Base-by-base conservation (phyloP, 2,797 vertebrate genomes). In the Oceanodroma leucorhoa region DNA sequence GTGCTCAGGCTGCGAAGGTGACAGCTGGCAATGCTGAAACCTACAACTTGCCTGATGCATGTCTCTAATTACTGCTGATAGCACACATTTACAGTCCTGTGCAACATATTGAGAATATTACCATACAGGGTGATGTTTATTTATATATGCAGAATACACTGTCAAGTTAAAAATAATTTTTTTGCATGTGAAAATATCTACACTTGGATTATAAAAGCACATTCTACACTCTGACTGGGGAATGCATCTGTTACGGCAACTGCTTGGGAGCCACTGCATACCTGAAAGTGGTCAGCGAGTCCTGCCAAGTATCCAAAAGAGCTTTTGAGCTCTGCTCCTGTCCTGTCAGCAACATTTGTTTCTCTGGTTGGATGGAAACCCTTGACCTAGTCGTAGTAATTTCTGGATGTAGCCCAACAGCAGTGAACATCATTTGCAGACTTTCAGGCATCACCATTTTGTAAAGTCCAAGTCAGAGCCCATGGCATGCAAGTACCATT, bases 41-140 rank as follows among this genome's bases (percentile, higher is more conserved):
- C 16, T 54, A 5, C 69, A 65, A 4, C 32, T 55, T 1, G 2
- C 11, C 20, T 4, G 14, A 15, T 11, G 17, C 11, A 0, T 5
- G 10, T 27, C 26, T 38, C 71, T 30, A 21, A 20, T 58, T 71
- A 65, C 51, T 65, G 43, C 46, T 38, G 45, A 27, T 45, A 45
- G 0, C 0, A 36, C 19, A 55, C 32, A 34, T 57, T 40, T 5
- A 51, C 5, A 0, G 46, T 55, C 72, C 88, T n/a, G n/a, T 16
- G 36, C 46, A 70, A 43, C 55, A 10, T 1, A 29, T 0, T 23
- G 29, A 75, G 29, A 78, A 15, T 4, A 29, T 16, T 2, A 41
- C 36, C 73, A 27, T 58, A 51, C 14, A 48, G 54, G 43, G 23
- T 10, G 36, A 51, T 5, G 27, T 10, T 14, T 29, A n/a, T 69